phyloP scores from a whole-genome alignment of 2,888 invertebrate species.

The Lasioglossum lativentre region DNA sequence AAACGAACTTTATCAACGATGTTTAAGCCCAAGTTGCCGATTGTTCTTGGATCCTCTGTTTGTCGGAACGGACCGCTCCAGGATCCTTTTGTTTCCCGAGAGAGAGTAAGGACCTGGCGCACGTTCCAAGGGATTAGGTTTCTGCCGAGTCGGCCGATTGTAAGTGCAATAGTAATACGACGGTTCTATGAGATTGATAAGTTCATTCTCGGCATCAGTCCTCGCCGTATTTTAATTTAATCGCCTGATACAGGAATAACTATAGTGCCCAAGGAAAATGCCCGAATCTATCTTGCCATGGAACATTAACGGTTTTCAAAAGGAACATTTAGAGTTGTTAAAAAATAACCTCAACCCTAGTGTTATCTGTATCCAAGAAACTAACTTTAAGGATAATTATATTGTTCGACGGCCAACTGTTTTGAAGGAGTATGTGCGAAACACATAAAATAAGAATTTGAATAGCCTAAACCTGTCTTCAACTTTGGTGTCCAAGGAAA shows the following conservation, averaged over 20 bases:
- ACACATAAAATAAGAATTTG: too few relatives aligned
- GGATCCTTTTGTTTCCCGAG: slow-evolving; percentile 12
- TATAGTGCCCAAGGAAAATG: too few relatives aligned
- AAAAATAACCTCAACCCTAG: too few relatives aligned
- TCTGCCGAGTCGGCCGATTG: background rate
- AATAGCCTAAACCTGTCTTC: too few relatives aligned
- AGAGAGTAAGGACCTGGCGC: background rate
- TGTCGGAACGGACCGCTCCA: background rate
- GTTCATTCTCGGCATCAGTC: background rate
- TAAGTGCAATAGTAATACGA: background rate
- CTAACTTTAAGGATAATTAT: too few relatives aligned
- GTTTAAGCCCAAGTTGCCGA: slow-evolving; percentile 57
- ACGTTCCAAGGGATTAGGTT: background rate
- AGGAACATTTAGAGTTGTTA: too few relatives aligned
- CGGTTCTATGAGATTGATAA: background rate
- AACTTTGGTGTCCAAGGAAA: too few relatives aligned
- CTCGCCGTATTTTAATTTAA: background rate
- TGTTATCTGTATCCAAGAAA: too few relatives aligned
- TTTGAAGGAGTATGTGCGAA: too few relatives aligned
- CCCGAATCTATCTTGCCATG: too few relatives aligned
- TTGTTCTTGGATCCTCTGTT: slow-evolving; percentile 47
- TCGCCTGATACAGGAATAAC: background rate
- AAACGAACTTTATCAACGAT: slow-evolving; percentile 62
- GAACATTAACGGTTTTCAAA: too few relatives aligned
- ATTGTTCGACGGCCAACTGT: too few relatives aligned